These are phyloP conservation scores for Drosophila histrio DNA, from an alignment of 2,888 invertebrate genomes.

Conservation along the genomic window DNA sequence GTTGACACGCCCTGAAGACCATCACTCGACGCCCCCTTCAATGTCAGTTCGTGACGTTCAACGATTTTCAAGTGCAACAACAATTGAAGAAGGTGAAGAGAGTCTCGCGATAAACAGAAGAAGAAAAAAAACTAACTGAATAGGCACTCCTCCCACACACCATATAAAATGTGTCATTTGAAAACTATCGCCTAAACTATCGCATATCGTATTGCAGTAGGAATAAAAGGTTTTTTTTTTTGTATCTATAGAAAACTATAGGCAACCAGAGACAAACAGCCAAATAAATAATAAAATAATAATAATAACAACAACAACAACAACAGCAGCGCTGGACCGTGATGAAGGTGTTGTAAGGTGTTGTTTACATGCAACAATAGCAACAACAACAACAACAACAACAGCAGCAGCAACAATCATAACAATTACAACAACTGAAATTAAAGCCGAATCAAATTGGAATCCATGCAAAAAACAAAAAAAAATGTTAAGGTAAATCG, in stretches of 20 bases:
- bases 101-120: conserved; percentile 10
- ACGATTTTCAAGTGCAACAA: conserved; percentile 8
- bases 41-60: conserved; percentile 10
- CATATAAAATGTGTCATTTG: background rate
- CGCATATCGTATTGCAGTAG: conserved; percentile 28
- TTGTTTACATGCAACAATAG: conserved; percentile 69
- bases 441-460: conserved; percentile 38
- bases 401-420: too few species aligned
- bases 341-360: conserved; percentile 77
- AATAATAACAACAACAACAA: conserved; percentile 26
- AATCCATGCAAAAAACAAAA: conserved; percentile 17
- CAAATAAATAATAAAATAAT: conserved; percentile 3
- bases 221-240: conserved; percentile 8
- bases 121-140: conserved; percentile 10
- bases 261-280: conserved; percentile 25
- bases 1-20: background rate
- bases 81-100: conserved; percentile 24
- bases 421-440: conserved; percentile 44
- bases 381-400: conserved; percentile 20
- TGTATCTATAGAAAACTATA: background rate
- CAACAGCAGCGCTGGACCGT: conserved; percentile 67
- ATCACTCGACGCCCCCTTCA: background rate
- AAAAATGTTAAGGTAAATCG: conserved; percentile 45
- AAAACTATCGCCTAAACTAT: conserved; percentile 45
- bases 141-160: background rate